phyloP scores from a whole-genome alignment of 2,797 vertebrate species.

The Oryzias sinensis region DNA sequence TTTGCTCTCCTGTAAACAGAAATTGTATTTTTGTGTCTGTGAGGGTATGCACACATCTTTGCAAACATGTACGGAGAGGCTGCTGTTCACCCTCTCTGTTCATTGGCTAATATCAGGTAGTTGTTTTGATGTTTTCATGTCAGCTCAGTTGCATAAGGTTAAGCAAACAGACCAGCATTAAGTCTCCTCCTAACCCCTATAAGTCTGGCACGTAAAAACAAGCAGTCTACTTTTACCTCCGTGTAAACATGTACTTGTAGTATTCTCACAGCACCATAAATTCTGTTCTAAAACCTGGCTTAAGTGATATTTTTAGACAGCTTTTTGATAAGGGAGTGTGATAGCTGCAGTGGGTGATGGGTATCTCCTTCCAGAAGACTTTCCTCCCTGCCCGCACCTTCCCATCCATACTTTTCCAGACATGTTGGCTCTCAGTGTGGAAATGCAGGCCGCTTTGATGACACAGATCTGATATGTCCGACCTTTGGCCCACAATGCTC shows the following conservation, averaged over 20 bases:
- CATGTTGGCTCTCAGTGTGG: conserved; percentile 75
- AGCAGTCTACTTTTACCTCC: conserved; percentile 38
- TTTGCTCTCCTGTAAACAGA: too few relatives aligned
- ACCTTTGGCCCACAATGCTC: conserved; percentile 21
- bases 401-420: conserved; percentile 35
- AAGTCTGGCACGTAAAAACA: conserved; percentile 54
- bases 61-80: conserved; percentile 23
- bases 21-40: not conserved
- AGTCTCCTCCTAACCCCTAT: conserved; percentile 48
- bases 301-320: conserved; percentile 61
- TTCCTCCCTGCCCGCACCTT: conserved; percentile 47
- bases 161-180: conserved; percentile 72
- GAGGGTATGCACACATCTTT: conserved; percentile 22
- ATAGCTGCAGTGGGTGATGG: conserved; percentile 52
- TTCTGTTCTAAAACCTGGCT: conserved; percentile 42
- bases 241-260: conserved; percentile 9
- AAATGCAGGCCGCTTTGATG: conserved; percentile 71
- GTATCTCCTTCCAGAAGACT: conserved; percentile 64
- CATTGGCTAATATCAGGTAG: conserved; percentile 35
- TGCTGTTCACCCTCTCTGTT: conserved; percentile 33
- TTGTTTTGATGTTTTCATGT: conserved; percentile 47
- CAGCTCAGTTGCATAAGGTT: conserved; percentile 59
- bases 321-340: conserved; percentile 44
- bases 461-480: conserved; percentile 58
- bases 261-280: conserved; percentile 22